Conservation (phyloP, 2,797 vertebrate species). For the Brachyrhaphis roseni region DNA sequence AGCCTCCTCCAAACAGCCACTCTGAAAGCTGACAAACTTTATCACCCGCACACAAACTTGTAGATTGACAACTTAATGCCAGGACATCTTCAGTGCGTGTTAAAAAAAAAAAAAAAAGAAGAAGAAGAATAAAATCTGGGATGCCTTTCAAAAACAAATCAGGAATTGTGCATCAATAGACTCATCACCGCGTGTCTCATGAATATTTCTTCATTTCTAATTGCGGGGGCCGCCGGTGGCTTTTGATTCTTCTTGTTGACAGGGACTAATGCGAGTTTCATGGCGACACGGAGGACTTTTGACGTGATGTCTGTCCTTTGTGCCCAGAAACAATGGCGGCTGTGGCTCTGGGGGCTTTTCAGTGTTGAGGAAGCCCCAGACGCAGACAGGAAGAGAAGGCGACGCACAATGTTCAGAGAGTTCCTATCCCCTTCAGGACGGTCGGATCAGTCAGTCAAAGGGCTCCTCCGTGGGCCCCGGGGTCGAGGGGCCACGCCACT, state of each 20-base stretch:
- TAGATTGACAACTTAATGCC: constrained; percentile 74
- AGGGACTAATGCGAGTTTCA: constrained; percentile 79
- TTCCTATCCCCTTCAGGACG: constrained; percentile 64
- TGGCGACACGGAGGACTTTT: constrained; percentile 71
- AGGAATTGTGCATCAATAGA: constrained; percentile 47
- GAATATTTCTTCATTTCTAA: constrained; percentile 62
- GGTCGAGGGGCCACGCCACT: constrained; percentile 76
- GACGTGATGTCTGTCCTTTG: constrained; percentile 80
- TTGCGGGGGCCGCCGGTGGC: constrained; percentile 55
- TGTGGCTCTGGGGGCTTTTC: constrained; percentile 68
- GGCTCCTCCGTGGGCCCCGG: constrained; percentile 43
- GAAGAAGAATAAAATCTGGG: not conserved
- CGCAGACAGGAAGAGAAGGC: constrained; percentile 58
- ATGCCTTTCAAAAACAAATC: constrained; percentile 56
- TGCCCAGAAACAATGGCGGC: constrained; percentile 76
- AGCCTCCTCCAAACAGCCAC: constrained; percentile 73
- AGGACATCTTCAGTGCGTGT: constrained; percentile 30
- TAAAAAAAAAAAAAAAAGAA: not conserved
- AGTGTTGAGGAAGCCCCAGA: constrained; percentile 65
- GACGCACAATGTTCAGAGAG: constrained; percentile 60
- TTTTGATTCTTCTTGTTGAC: constrained; percentile 67
- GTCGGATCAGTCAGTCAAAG: constrained; percentile 69
- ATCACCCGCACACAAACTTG: constrained; percentile 70
- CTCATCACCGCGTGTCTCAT: constrained; percentile 43
- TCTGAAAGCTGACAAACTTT: constrained; percentile 70